phyloP scores from a whole-genome alignment of 2,888 invertebrate species.

The Sphaeridia pumilis region DNA sequence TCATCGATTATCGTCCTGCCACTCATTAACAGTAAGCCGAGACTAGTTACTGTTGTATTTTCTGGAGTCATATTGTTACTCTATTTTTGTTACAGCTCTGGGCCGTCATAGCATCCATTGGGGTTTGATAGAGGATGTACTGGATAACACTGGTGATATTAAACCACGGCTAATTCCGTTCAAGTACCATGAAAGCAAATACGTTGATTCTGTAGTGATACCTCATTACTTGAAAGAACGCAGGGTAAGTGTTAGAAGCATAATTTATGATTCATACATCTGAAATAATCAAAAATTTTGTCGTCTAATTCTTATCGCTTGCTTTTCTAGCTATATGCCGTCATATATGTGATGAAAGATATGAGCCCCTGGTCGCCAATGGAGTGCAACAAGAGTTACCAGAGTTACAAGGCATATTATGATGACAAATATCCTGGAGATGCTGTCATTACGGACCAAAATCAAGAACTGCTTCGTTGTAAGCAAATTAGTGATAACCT shows the following conservation, averaged over 20 bases:
- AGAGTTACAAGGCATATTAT: slow-evolving; percentile 65
- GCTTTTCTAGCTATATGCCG: slow-evolving; percentile 56
- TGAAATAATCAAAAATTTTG: not conserved
- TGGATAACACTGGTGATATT: too few relatives aligned
- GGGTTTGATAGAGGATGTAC: too few relatives aligned
- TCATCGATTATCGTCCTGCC: slow-evolving; percentile 39
- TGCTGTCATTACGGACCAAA: slow-evolving; percentile 47
- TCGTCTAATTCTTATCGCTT: not conserved
- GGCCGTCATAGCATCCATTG: too few relatives aligned
- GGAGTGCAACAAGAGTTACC: slow-evolving; percentile 43
- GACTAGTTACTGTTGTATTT: not conserved
- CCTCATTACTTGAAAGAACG: not conserved
- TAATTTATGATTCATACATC: not conserved
- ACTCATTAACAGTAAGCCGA: not conserved
- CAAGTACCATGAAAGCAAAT: too few relatives aligned
- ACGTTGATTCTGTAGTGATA: not conserved
- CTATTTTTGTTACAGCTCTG: too few relatives aligned
- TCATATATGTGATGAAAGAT: slow-evolving; percentile 55
- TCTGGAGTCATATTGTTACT: too few relatives aligned
- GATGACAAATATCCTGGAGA: slow-evolving; percentile 53
- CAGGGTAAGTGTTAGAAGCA: not conserved
- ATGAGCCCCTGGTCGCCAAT: slow-evolving; percentile 55
- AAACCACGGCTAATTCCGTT: too few relatives aligned
- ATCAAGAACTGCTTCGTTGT: slow-evolving; percentile 72
- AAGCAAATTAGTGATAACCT: slow-evolving; percentile 51